These are phyloP conservation scores for Dendrolimus kikuchii DNA, from an alignment of 1,140 invertebrate species.

Conservation along the genomic window DNA sequence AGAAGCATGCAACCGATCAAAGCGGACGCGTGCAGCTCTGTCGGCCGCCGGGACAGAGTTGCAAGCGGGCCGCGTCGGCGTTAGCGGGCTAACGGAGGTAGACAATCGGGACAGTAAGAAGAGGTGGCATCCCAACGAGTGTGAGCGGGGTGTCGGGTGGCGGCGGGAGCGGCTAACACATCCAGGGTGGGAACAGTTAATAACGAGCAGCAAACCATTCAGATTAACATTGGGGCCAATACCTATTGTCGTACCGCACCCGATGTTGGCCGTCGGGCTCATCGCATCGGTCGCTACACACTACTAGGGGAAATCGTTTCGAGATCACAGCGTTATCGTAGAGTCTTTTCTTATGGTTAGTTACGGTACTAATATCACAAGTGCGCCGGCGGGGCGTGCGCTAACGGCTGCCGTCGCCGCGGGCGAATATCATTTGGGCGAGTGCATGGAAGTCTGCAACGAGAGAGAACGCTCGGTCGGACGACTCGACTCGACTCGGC, in stretches of 20 bases:
- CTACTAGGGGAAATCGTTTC: conserved; percentile 49
- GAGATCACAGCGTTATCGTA: conserved; percentile 57
- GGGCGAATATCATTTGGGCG: conserved; percentile 80
- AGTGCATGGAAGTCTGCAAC: conserved; percentile 82
- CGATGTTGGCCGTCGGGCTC: conserved; percentile 34
- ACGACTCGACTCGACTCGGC: conserved; percentile 21
- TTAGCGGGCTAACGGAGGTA: conserved; percentile 14
- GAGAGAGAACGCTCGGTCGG: conserved; percentile 65
- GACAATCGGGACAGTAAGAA: conserved; percentile 27
- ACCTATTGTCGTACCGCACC: conserved; percentile 43
- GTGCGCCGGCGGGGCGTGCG: conserved; percentile 29
- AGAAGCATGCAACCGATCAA: conserved; percentile 53
- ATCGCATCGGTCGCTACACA: conserved; percentile 30
- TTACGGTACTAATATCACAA: conserved; percentile 48
- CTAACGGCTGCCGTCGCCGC: conserved; percentile 74
- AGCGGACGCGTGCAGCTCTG: conserved; percentile 27
- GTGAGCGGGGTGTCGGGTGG: conserved; percentile 22
- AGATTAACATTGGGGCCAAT: conserved; percentile 46
- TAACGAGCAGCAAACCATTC: conserved; percentile 70
- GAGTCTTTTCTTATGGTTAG: conserved; percentile 53
- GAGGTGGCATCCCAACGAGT: conserved; percentile 33
- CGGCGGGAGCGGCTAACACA: conserved; percentile 42
- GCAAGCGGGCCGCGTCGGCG: conserved; percentile 14
- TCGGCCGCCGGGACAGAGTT: conserved; percentile 10
- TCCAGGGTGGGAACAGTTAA: conserved; percentile 49